Base-by-base conservation (phyloP, 2,888 invertebrate genomes). In the Octonoba sinensis region DNA sequence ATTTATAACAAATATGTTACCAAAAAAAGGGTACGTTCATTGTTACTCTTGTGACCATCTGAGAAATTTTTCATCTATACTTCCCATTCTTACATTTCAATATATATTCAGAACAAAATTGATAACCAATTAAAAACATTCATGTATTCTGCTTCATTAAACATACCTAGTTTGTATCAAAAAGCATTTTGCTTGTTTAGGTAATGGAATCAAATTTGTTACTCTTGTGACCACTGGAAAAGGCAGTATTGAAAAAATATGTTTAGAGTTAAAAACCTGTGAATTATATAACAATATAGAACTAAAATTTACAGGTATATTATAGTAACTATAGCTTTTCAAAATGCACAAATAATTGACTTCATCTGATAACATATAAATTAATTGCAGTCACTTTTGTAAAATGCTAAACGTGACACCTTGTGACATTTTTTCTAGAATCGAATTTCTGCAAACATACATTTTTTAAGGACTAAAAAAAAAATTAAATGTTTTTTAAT, bases 211-310 rank as follows among this genome's bases (percentile, higher is more conserved):
- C 18, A 57, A 57, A 12, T 57, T 57, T 57, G 57, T 57, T 57
- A 57, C 57, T 57, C 20, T 57, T 57, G 57, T 57, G 57, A 57
- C 57, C 57, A 57, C 22, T 57, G 57, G 57, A 20, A 57, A 57
- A 57, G 18, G 57, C 57, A 57, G 3, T n/a, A 8, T 18, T 57
- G 22, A 57, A 57, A 57, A n/a, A 8, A 8, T 18, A 20, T 3
- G 57, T 57, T 57, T 57, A 20, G 6, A 20, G 4, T 57, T 13
- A 11, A 54, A 54, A 15, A 15, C 54, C 54, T 54, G 54, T 54
- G 54, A 54, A 54, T 54, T 54, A 13, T 54, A 54, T 13, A 54
- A 13, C 15, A 54, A 54, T 54, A 54, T 6, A 11, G 13, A 13
- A 54, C 6, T 20, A 16, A 54, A 20, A 54, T 54, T 54, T 13